Percentiles rank a stretch among this genome's conserved stretches.
Conservation (phyloP, 2,113 vertebrate species). For the Struthio camelus region DNA sequence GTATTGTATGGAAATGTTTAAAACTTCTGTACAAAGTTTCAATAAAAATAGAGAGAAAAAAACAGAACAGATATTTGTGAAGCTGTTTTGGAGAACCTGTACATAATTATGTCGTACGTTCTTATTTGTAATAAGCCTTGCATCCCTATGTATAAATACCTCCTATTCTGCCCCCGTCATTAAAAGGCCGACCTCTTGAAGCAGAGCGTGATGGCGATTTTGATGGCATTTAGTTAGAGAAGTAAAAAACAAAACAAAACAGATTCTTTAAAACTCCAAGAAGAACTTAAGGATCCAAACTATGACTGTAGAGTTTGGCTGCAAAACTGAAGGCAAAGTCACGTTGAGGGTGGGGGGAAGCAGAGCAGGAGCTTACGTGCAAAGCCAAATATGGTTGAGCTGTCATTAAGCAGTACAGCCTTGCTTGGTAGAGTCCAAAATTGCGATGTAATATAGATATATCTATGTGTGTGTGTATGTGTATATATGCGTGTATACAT, state of each 20-base stretch:
- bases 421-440: background rate
- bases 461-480: background rate
- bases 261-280: background rate
- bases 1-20: slow-evolving; percentile 83
- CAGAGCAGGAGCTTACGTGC: background rate
- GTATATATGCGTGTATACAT: no score
- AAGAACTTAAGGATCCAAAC: background rate
- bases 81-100: background rate
- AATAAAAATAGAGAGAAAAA: slow-evolving; percentile 76
- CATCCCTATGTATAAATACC: background rate
- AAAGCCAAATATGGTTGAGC: background rate
- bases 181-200: background rate
- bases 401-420: background rate
- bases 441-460: background rate
- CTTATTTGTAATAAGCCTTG: background rate
- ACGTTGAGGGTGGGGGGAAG: background rate
- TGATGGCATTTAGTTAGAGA: background rate
- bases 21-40: slow-evolving; percentile 82
- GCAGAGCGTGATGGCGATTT: background rate
- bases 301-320: background rate
- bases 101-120: background rate
- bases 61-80: slow-evolving; percentile 29
- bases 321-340: background rate
- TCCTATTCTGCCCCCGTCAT: rapidly evolving
- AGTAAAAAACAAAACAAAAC: background rate